Evolutionary conservation across 2,888 invertebrate genomes (phyloP).

Genomic region (Rapana venosa): DNA sequence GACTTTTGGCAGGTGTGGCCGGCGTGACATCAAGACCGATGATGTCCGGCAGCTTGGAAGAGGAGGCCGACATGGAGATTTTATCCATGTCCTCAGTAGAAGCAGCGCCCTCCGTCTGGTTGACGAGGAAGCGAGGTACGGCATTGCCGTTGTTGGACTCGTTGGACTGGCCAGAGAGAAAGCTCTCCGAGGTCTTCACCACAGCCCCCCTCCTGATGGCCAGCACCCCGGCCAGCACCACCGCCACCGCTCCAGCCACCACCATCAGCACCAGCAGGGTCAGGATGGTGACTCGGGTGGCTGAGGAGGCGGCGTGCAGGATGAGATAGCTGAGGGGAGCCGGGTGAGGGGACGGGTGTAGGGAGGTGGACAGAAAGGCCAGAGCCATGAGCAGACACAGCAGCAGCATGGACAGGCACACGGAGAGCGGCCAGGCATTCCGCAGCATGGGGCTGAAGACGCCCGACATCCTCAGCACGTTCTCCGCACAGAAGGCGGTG

Average conservation of each 20-base stretch:
- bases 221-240: conserved; percentile 14
- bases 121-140: conserved; percentile 53
- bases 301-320: conserved; percentile 21
- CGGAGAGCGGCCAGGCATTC: conserved; percentile 48
- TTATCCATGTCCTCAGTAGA: conserved; percentile 35
- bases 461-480: conserved; percentile 45
- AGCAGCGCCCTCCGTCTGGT: conserved; percentile 43
- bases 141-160: neutral
- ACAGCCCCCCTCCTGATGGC: neutral
- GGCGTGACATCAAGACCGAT: conserved; percentile 39
- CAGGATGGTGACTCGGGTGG: conserved; percentile 31
- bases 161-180: conserved; percentile 30
- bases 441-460: conserved; percentile 39
- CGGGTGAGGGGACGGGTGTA: neutral
- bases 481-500: conserved; percentile 52
- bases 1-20: conserved; percentile 48
- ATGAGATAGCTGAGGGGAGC: conserved; percentile 11
- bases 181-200: conserved; percentile 36
- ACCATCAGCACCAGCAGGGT: conserved; percentile 37
- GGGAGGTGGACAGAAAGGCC: conserved; percentile 35
- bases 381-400: conserved; percentile 43
- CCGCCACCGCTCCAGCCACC: neutral
- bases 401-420: conserved; percentile 40
- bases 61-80: conserved; percentile 45
- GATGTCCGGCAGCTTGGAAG: conserved; percentile 47